Conservation (phyloP, 2,113 vertebrate species). For the Hyla sarda region DNA sequence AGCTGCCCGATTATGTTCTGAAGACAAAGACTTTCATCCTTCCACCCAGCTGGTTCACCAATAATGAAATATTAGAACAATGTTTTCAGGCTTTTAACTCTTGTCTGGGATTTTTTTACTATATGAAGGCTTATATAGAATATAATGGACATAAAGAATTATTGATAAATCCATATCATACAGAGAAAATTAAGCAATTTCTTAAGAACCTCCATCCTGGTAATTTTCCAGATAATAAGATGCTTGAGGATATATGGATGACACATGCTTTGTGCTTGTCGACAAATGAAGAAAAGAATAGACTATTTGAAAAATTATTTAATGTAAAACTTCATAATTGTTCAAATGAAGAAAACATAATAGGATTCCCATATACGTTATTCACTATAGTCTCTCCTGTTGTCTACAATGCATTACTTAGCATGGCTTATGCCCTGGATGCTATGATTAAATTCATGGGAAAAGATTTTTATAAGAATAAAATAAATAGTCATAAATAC, state of each 20-base stretch:
- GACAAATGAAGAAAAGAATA: background rate
- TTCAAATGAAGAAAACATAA: background rate
- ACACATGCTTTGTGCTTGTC: background rate
- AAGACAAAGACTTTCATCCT: conserved; percentile 1
- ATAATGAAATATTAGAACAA: background rate
- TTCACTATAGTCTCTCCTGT: no score
- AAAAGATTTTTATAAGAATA: no score
- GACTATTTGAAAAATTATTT: background rate
- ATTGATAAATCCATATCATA: background rate
- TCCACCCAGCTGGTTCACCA: background rate
- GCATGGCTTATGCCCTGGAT: no score
- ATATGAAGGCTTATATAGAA: background rate
- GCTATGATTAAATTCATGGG: no score
- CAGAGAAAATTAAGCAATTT: background rate
- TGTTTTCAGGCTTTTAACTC: background rate
- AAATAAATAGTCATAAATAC: no score
- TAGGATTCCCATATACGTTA: no score
- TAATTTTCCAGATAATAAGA: background rate
- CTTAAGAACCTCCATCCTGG: background rate
- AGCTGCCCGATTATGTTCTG: background rate
- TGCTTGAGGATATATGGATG: conserved; percentile 27
- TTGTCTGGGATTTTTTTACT: background rate
- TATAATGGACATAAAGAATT: background rate
- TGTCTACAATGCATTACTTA: no score
- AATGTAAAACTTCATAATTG: background rate